These are phyloP conservation scores for Amniataba percoides DNA, from an alignment of 2,797 vertebrate species.

Conservation along the genomic window DNA sequence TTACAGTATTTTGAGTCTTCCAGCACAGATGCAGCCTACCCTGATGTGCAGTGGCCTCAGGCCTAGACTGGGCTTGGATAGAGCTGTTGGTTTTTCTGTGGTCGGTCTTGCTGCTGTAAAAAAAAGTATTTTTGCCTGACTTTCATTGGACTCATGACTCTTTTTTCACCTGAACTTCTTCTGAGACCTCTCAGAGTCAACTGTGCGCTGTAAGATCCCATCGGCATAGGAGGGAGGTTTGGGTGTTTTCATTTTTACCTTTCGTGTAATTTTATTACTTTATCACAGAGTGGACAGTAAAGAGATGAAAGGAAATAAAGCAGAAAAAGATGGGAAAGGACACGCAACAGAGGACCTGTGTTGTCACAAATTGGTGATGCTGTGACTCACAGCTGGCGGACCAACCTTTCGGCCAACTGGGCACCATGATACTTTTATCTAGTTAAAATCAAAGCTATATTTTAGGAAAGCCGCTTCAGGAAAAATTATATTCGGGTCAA, in stretches of 20 bases:
- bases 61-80: conserved; percentile 2
- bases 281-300: background rate
- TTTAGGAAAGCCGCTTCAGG: background rate
- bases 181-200: background rate
- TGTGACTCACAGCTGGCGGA: background rate
- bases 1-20: background rate
- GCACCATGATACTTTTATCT: background rate
- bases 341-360: background rate
- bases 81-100: background rate
- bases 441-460: conserved; percentile 10
- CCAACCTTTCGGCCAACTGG: background rate
- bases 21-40: background rate
- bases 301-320: background rate
- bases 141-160: background rate
- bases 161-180: background rate
- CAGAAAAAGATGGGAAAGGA: background rate
- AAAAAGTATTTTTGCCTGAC: background rate
- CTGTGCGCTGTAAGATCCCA: background rate
- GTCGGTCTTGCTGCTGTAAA: background rate
- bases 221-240: accelerated
- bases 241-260: background rate
- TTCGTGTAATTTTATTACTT: background rate
- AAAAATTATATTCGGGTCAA: background rate
- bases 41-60: background rate
- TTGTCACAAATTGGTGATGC: background rate